Evolutionary conservation across 2,888 invertebrate species (phyloP).

Genomic region (Toxonevra muliebris): DNA sequence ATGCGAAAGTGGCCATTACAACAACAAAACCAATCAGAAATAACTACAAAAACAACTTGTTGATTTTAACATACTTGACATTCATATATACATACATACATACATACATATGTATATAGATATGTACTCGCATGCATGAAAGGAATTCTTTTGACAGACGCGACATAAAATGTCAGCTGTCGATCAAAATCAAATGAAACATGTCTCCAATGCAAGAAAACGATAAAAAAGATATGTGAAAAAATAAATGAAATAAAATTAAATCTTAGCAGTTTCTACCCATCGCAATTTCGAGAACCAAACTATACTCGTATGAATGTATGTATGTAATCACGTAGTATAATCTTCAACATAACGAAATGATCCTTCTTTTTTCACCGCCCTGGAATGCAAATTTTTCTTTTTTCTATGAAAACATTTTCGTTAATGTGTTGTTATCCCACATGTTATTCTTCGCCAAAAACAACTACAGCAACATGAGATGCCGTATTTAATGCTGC

Average conservation of each 20-base stretch:
- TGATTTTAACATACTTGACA: background rate
- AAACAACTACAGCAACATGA: background rate
- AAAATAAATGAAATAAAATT: conserved; percentile 15
- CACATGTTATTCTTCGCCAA: conserved; percentile 31
- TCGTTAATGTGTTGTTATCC: conserved; percentile 31
- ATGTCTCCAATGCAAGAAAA: conserved; percentile 19
- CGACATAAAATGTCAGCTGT: conserved; percentile 61
- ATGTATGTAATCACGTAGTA: background rate
- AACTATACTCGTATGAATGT: background rate
- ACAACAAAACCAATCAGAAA: background rate
- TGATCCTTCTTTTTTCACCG: conserved; percentile 20
- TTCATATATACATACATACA: background rate
- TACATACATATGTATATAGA: conserved; percentile 3
- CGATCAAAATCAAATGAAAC: conserved; percentile 55
- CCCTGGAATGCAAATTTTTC: conserved; percentile 23
- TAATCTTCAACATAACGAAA: conserved; percentile 5
- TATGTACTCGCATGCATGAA: conserved; percentile 8
- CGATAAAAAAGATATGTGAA: background rate
- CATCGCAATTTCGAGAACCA: background rate
- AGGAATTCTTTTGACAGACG: conserved; percentile 51
- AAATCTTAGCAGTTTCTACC: no score
- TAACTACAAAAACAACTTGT: background rate
- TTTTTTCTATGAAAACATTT: conserved; percentile 17
- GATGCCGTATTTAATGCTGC: conserved; percentile 42
- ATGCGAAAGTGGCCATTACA: conserved; percentile 16